Conservation (phyloP, 2,888 invertebrate genomes). For the Lasioglossum pauxillum region DNA sequence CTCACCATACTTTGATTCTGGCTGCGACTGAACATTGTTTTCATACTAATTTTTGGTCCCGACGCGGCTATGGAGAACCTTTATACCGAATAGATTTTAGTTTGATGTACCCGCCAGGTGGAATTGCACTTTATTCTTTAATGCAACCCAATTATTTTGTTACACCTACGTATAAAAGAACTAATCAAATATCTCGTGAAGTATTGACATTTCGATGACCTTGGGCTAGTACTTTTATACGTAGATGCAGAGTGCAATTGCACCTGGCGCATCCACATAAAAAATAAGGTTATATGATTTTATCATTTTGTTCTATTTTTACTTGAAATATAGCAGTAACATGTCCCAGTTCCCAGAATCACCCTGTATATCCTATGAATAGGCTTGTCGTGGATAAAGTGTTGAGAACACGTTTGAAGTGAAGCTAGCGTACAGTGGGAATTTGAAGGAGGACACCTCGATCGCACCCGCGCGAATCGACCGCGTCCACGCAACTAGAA, state of each 20-base stretch:
- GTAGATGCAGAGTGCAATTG: no score
- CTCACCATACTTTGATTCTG: background rate
- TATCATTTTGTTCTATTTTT: no score
- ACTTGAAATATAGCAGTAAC: no score
- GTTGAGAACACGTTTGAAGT: background rate
- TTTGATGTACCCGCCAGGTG: background rate
- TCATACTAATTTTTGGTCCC: background rate
- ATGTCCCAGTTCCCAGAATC: no score
- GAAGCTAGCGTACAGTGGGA: background rate
- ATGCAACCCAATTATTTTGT: no score
- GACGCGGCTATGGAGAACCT: background rate
- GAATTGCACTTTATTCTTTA: no score
- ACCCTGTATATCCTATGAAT: background rate
- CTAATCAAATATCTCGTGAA: no score
- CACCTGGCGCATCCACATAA: no score
- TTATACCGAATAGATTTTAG: background rate
- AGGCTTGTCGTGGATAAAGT: background rate
- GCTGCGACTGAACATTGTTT: background rate
- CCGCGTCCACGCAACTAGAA: conserved; percentile 44
- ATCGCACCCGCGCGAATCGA: background rate
- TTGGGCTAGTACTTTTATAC: no score
- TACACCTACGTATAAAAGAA: no score
- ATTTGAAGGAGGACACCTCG: background rate
- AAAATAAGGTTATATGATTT: no score
- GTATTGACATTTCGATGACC: no score